Evolutionary conservation across 2,797 vertebrate genomes (phyloP).

Genomic region (Heliangelus exortis): DNA sequence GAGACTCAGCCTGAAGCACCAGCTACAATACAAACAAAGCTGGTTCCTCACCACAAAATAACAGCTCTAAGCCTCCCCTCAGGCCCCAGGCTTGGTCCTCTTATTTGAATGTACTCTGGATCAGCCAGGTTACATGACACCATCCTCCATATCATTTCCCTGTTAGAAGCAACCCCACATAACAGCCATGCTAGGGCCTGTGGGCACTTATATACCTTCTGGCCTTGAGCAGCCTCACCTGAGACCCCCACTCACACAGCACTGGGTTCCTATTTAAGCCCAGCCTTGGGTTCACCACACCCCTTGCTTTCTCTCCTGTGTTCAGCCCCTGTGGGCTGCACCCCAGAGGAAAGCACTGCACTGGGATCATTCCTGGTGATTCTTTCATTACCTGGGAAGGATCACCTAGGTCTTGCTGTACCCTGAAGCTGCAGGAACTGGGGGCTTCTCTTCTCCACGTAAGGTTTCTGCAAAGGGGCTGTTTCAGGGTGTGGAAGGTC

Average conservation of each 20-base stretch:
- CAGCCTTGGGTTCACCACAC: too few species aligned
- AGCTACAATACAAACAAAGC: not conserved
- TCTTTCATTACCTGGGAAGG: rapidly evolving
- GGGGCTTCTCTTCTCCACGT: not conserved
- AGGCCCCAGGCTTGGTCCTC: rapidly evolving
- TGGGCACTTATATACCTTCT: not conserved
- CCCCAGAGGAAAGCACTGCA: too few species aligned
- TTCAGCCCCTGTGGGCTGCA: too few species aligned
- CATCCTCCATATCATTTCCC: rapidly evolving
- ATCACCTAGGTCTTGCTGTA: rapidly evolving
- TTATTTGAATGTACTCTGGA: not conserved
- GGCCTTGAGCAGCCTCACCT: not conserved
- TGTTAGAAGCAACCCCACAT: rapidly evolving
- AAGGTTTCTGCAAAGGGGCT: not conserved
- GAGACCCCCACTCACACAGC: not conserved
- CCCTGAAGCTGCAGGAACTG: too few species aligned
- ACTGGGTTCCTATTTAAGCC: too few species aligned
- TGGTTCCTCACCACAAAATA: not conserved
- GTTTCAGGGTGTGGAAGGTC: too few species aligned
- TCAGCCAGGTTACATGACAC: rapidly evolving
- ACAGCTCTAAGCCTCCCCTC: rapidly evolving
- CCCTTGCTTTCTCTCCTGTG: too few species aligned
- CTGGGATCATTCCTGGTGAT: not conserved
- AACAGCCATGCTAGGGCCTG: rapidly evolving
- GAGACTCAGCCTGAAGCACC: rapidly evolving